Evolutionary conservation across 1,140 invertebrate genomes (phyloP), one percentile per base, ranked within the genome.

Genomic region (Halesus radiatus): DNA sequence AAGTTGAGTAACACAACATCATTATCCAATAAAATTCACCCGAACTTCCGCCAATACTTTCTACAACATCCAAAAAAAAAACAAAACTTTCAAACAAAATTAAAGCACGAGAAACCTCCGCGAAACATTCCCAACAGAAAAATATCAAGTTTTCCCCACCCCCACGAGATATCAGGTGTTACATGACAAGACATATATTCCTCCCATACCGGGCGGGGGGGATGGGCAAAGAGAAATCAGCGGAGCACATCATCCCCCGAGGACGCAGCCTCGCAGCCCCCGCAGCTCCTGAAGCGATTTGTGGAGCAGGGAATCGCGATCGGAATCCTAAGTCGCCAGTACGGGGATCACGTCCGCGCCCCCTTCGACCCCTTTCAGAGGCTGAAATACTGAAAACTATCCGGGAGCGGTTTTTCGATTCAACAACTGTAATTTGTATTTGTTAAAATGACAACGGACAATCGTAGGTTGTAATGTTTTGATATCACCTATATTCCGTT

Each of bases 241-340:
- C 80, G 50, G 60, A 81, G 80, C 80, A 81, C 80, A 81, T 78
- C 80, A 81, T 78, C 80, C 80, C 80, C 80, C 72, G 60, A 72
- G 80, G 80, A 77, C 64, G 66, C 5, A 45, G 37, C 37, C 37
- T 45, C 8, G 37, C 77, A 58, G 76, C 80, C 80, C 77, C 76
- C 77, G 73, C 60, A 64, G 73, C 76, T 72, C 80, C 80, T 81
- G 80, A 81, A 81, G 80, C 80, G 80, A 81, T 81, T 81, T 81
- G 80, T 76, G 80, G 80, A 73, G 75, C 45, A 54, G 52, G 76
- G 60, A 26, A 78, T 50, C 75, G 80, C 60, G 76, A 81, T 78
- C 62, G 50, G 79, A 80, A 80, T 80, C 76, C 64, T 75, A 80
- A 80, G 73, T 66, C 76, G 66, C 73, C 54, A 45, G 56, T 64